Conservation (phyloP, 1,140 invertebrate genomes). For the Pseudobourletiella spinata region DNA sequence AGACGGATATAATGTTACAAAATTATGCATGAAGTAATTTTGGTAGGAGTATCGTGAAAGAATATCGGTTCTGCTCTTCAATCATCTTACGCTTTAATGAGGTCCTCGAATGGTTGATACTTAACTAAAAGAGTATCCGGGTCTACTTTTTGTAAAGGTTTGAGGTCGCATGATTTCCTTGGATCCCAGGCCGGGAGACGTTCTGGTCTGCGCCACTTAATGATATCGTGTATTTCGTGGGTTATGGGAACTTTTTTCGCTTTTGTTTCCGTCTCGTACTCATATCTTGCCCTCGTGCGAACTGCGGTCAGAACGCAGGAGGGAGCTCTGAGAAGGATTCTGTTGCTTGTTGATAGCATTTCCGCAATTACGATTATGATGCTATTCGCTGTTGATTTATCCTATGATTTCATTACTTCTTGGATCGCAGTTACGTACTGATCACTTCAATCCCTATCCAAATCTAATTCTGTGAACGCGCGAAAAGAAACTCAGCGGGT, state of each 20-base stretch:
- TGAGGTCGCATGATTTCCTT: constrained; percentile 13
- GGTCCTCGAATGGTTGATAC: constrained; percentile 21
- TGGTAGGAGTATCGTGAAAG: background rate
- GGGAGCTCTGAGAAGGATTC: background rate
- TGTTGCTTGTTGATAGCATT: background rate
- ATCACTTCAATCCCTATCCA: no score
- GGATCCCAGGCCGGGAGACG: constrained; percentile 11
- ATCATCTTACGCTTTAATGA: constrained; percentile 18
- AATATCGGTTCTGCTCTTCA: no score
- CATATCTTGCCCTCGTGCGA: no score
- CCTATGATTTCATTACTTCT: no score
- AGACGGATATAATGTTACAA: background rate
- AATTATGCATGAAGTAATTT: background rate
- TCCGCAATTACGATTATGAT: no score
- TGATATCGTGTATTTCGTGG: constrained; percentile 32
- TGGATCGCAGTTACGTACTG: no score
- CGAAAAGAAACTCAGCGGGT: no score
- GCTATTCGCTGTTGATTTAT: no score
- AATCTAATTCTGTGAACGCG: no score
- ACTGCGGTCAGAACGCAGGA: no score
- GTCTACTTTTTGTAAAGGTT: constrained; percentile 14
- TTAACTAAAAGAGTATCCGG: constrained; percentile 15
- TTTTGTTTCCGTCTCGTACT: background rate
- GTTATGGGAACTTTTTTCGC: background rate
- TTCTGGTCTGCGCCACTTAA: constrained; percentile 24